Percentiles rank a stretch among this genome's conserved stretches.
phyloP scores from a whole-genome alignment of 1,140 invertebrate genomes.

The Achroia grisella region DNA sequence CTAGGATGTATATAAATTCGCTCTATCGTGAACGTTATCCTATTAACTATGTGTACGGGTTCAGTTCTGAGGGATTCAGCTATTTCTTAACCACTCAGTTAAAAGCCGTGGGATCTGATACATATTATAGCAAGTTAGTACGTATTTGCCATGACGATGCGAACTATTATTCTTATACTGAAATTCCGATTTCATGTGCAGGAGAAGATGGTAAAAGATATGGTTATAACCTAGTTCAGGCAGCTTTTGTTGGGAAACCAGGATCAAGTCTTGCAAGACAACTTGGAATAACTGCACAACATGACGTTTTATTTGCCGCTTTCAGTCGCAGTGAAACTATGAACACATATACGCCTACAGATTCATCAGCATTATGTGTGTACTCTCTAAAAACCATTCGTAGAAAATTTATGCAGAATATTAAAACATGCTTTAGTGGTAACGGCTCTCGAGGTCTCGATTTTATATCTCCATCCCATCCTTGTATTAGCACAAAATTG shows the following conservation, averaged over 20 bases:
- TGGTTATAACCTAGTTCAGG: constrained; percentile 93
- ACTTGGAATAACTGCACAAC: constrained; percentile 91
- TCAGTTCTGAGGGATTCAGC: constrained; percentile 95
- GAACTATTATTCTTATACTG: constrained; percentile 98
- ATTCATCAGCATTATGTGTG: constrained; percentile 91
- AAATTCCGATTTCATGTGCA: constrained; percentile 96
- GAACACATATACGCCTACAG: constrained; percentile 81
- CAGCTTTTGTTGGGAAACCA: constrained; percentile 94
- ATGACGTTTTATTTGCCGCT: constrained; percentile 95
- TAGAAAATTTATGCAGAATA: constrained; percentile 97
- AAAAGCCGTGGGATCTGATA: constrained; percentile 81
- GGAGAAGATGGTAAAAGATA: constrained; percentile 80
- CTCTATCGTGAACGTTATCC: constrained; percentile 92
- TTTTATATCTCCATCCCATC: constrained; percentile 92
- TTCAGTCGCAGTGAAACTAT: constrained; percentile 90
- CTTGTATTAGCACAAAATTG: constrained; percentile 90
- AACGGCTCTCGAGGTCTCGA: constrained; percentile 90
- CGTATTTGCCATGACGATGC: constrained; percentile 97
- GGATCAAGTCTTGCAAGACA: constrained; percentile 91
- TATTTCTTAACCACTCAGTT: constrained; percentile 98
- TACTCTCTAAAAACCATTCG: constrained; percentile 95
- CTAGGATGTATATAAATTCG: constrained; percentile 93
- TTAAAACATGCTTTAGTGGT: constrained; percentile 95
- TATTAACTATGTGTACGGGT: constrained; percentile 98
- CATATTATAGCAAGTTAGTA: constrained; percentile 94